Conservation (phyloP, 2,113 vertebrate genomes). For the Syngnathus typhle region DNA sequence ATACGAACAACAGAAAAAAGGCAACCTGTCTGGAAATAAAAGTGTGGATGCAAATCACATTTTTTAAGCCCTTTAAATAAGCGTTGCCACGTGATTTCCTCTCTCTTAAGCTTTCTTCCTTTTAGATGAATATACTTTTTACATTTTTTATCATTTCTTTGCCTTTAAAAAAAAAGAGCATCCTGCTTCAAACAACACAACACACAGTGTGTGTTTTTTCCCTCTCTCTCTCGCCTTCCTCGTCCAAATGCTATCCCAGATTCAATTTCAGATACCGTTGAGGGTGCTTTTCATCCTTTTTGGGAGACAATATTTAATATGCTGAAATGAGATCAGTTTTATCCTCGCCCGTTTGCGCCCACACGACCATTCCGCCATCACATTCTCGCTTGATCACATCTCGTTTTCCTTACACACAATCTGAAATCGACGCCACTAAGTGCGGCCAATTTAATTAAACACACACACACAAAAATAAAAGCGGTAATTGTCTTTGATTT, state of each 20-base stretch:
- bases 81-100: constrained; percentile 76
- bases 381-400: constrained; percentile 10
- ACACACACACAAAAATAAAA: constrained; percentile 42
- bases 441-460: background rate
- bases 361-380: constrained; percentile 20
- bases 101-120: constrained; percentile 72
- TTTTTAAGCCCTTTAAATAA: constrained; percentile 82
- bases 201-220: constrained; percentile 70
- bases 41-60: constrained; percentile 91
- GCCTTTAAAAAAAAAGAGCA: constrained; percentile 82
- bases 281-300: constrained; percentile 66
- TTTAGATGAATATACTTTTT: background rate
- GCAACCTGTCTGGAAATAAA: constrained; percentile 79
- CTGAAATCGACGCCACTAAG: background rate
- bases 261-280: constrained; percentile 98
- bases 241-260: constrained; percentile 94
- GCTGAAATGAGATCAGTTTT: constrained; percentile 51
- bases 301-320: constrained; percentile 64
- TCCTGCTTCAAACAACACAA: constrained; percentile 88
- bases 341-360: constrained; percentile 9
- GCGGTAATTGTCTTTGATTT: constrained; percentile 70
- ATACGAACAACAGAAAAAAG: background rate
- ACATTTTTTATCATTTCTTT: constrained; percentile 88
- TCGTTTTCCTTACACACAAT: constrained; percentile 27
- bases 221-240: constrained; percentile 74